Percentiles rank a stretch among this genome's conserved stretches.
Conservation (phyloP, 2,113 vertebrate species). For the Coturnix japonica region DNA sequence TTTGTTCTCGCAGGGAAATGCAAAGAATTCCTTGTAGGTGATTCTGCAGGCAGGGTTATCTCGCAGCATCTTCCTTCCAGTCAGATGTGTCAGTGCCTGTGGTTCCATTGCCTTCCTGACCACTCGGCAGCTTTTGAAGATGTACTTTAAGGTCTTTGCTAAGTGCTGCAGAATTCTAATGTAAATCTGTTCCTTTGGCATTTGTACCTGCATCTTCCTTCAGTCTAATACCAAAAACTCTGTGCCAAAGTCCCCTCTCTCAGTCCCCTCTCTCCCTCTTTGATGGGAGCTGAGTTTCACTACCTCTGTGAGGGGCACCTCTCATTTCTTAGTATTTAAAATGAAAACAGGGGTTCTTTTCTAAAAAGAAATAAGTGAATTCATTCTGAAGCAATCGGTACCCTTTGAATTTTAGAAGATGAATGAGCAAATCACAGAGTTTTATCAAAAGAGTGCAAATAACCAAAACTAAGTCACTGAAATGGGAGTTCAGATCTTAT, state of each 20-base stretch:
- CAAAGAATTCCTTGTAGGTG: neutral
- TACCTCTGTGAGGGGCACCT: fast-evolving
- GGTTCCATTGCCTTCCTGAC: neutral
- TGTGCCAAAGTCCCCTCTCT: fast-evolving
- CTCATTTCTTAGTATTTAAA: neutral
- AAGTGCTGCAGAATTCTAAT: neutral
- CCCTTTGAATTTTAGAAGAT: fast-evolving
- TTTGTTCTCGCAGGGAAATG: neutral
- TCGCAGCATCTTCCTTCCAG: neutral
- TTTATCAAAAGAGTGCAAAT: neutral
- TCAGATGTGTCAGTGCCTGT: neutral
- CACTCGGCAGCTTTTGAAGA: neutral
- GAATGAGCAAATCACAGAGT: neutral
- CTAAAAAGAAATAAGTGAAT: neutral
- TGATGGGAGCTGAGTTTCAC: neutral
- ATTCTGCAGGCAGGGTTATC: neutral
- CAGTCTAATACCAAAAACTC: neutral
- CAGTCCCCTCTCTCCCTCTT: neutral
- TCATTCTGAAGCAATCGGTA: neutral
- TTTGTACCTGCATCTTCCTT: neutral
- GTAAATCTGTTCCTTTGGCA: neutral
- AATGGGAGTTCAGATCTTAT: neutral
- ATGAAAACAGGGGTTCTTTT: neutral
- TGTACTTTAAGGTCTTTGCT: neutral
- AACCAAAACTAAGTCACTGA: neutral